Evolutionary conservation across 2,113 vertebrate genomes (phyloP), one percentile per base, ranked within the genome.

Genomic region (Sprattus sprattus): DNA sequence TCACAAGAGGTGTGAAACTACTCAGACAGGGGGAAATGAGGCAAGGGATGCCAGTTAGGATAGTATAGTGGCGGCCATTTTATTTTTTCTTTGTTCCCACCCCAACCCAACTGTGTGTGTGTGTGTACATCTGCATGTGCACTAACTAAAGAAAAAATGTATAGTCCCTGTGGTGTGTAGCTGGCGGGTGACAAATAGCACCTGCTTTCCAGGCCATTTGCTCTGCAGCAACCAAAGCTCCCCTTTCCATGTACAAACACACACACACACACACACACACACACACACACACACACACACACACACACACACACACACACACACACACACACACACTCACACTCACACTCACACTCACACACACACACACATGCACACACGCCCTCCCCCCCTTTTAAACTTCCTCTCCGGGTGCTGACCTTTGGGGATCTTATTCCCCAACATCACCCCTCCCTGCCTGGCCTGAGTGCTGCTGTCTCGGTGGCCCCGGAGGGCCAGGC

Each of bases 121-220:
- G 71, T 78, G 28, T 32, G 71, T 78, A 11, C 15, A 11, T 44
- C 11, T 39, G 71, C 16, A 13, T 39, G 45, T 75, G 54, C 16
- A 20, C 20, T 15, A 32, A 78, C 13, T 16, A 44, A 20, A 46
- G 50, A 82, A 71, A 44, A 81, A 10, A 81, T 52, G 39, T 39
- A 39, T 91, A 89, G 89, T 88, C 91, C 91, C 82, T 87, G 85
- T 82, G 82, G 91, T 92, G 92, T 94, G 93, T 95, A 94, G 94
- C 94, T 93, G 89, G 91, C 57, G 88, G 92, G 91, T 97, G 96
- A 96, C 94, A 96, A 95, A 95, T 94, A 93, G 94, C 93, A 93
- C 82, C 93, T 93, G 94, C 94, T 96, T 96, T 95, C 94, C 94
- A 96, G 94, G 96, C 95, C 93, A 95, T 95, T 96, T 96, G 91